Conservation (phyloP, 2,888 invertebrate species). For the Chesias legatella region DNA sequence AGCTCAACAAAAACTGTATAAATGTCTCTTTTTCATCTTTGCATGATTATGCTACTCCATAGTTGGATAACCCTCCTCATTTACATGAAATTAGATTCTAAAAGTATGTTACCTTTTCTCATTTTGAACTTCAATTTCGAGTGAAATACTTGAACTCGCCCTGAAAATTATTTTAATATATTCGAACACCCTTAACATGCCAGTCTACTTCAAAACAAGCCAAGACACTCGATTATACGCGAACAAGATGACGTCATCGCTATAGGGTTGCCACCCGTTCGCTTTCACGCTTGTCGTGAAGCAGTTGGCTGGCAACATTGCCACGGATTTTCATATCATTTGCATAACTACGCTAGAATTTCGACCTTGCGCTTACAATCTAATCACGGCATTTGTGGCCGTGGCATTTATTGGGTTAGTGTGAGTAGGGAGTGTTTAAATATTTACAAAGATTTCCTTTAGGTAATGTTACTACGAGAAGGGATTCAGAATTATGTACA, state of each 20-base stretch:
- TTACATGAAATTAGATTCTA: no score
- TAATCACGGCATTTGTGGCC: slow-evolving; percentile 40
- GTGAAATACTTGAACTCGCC: not conserved
- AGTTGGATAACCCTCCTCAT: no score
- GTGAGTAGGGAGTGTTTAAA: not conserved
- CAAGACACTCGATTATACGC: slow-evolving; percentile 38
- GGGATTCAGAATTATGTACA: not conserved
- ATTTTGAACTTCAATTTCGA: no score
- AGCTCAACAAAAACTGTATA: no score
- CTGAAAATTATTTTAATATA: slow-evolving; percentile 15
- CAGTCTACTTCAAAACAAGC: slow-evolving; percentile 20
- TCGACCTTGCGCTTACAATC: slow-evolving; percentile 17
- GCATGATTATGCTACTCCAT: no score
- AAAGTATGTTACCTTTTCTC: no score
- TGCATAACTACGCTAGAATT: slow-evolving; percentile 49
- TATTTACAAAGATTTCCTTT: not conserved
- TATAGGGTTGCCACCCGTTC: slow-evolving; percentile 33
- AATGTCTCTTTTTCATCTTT: no score
- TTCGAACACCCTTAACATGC: slow-evolving; percentile 13
- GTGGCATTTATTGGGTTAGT: slow-evolving; percentile 30
- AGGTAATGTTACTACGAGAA: not conserved
- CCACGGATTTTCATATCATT: slow-evolving; percentile 59
- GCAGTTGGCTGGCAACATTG: slow-evolving; percentile 43
- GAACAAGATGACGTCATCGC: slow-evolving; percentile 42
- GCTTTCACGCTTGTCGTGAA: slow-evolving; percentile 34